Percentiles rank a stretch among this genome's conserved stretches.
These are phyloP conservation scores for Dasyurus viverrinus DNA, from an alignment of 2,113 vertebrate genomes.

Conservation along the genomic window DNA sequence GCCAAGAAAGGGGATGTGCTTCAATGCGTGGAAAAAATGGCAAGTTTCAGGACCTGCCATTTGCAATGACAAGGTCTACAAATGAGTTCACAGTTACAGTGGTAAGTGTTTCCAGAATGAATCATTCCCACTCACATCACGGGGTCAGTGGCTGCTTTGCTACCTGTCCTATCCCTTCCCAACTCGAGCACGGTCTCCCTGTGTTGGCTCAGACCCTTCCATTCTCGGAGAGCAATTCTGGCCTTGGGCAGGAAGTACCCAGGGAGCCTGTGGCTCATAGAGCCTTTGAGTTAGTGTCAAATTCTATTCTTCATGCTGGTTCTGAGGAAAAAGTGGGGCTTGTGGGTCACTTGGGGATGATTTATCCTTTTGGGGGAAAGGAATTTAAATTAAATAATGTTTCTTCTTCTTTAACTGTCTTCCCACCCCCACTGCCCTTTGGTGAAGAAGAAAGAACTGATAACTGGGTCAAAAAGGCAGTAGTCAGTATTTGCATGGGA, in stretches of 20 bases:
- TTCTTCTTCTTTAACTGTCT: background rate
- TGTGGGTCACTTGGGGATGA: background rate
- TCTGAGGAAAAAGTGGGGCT: background rate
- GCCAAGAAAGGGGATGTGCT: background rate
- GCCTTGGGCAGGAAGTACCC: background rate
- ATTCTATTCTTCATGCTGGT: background rate
- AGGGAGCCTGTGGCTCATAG: background rate
- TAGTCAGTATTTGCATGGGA: background rate
- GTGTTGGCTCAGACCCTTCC: background rate
- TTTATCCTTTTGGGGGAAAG: background rate
- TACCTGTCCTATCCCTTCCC: background rate
- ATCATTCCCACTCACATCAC: background rate
- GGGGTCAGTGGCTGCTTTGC: background rate
- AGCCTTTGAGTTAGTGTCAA: background rate
- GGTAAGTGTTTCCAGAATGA: background rate
- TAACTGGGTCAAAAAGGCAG: conserved; percentile 4
- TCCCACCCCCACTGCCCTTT: background rate
- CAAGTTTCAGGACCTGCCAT: background rate
- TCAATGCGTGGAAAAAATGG: background rate
- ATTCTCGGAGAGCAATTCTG: background rate
- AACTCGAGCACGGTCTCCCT: background rate
- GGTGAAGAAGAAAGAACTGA: background rate
- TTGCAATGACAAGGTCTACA: background rate
- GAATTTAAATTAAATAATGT: background rate
- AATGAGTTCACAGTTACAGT: background rate